These are phyloP conservation scores for Sylvilagus bachmani DNA, from an alignment of 2,113 vertebrate genomes.

Conservation along the genomic window DNA sequence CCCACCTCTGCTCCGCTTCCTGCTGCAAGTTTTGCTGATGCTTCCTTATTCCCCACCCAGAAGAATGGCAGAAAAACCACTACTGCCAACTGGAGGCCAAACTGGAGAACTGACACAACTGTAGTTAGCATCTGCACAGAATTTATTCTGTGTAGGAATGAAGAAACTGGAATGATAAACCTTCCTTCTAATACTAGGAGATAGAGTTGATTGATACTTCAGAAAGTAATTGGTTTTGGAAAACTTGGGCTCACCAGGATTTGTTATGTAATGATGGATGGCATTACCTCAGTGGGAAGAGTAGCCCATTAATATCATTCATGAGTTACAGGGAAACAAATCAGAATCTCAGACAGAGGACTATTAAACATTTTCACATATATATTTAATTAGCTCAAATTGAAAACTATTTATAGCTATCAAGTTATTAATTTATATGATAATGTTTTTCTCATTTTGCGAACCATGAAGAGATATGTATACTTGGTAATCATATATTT, in stretches of 20 bases:
- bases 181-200: neutral
- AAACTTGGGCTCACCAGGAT: neutral
- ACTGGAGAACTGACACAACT: neutral
- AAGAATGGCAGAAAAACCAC: neutral
- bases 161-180: neutral
- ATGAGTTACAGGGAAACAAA: neutral
- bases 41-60: neutral
- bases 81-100: neutral
- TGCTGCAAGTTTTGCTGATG: neutral
- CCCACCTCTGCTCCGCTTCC: neutral
- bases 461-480: neutral
- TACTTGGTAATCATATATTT: neutral
- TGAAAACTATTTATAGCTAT: neutral
- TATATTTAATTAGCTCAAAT: neutral
- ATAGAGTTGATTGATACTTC: neutral
- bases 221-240: neutral
- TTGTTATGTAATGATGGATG: neutral
- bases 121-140: neutral
- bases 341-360: neutral
- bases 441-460: neutral
- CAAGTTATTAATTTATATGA: neutral
- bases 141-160: neutral
- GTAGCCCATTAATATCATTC: constrained; percentile 6
- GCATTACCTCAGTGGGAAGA: neutral
- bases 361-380: constrained; percentile 27